phyloP scores from a whole-genome alignment of 2,888 invertebrate species.

The Agriopis aurantiaria region DNA sequence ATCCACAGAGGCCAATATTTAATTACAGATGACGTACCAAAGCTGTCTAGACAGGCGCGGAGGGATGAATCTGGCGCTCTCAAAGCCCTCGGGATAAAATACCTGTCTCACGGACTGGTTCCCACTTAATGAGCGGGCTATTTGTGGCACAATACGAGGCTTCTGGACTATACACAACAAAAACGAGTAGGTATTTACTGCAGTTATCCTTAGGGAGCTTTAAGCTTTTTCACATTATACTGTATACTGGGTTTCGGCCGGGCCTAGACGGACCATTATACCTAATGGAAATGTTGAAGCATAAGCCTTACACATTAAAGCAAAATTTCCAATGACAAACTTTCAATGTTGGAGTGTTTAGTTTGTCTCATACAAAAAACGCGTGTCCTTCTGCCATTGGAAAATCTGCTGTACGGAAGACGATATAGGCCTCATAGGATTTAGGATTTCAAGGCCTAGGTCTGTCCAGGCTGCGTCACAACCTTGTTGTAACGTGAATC shows the following conservation, averaged over 20 bases:
- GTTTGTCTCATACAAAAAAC: too few relatives aligned
- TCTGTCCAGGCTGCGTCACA: background rate
- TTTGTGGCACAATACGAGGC: slow-evolving; percentile 54
- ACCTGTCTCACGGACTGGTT: slow-evolving; percentile 51
- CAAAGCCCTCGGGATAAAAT: slow-evolving; percentile 45
- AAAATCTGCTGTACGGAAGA: too few relatives aligned
- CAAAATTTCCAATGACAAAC: background rate
- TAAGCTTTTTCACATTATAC: background rate
- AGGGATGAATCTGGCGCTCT: slow-evolving; percentile 43
- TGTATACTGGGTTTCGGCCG: background rate
- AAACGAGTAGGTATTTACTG: slow-evolving; percentile 56
- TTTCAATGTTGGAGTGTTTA: background rate
- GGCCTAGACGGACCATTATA: background rate
- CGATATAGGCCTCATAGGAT: too few relatives aligned
- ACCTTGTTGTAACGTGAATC: background rate
- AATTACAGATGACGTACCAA: slow-evolving; percentile 8
- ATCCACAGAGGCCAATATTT: background rate
- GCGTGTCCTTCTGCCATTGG: too few relatives aligned
- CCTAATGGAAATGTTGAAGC: too few relatives aligned
- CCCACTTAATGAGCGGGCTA: slow-evolving; percentile 58
- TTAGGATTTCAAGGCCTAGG: background rate
- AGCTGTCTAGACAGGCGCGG: slow-evolving; percentile 31
- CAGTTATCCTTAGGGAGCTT: slow-evolving; percentile 41
- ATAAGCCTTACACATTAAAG: background rate
- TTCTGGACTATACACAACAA: slow-evolving; percentile 50